Conservation (phyloP, 37 sponge, comb jelly and placozoan species). For the Chondrosia reniformis region DNA sequence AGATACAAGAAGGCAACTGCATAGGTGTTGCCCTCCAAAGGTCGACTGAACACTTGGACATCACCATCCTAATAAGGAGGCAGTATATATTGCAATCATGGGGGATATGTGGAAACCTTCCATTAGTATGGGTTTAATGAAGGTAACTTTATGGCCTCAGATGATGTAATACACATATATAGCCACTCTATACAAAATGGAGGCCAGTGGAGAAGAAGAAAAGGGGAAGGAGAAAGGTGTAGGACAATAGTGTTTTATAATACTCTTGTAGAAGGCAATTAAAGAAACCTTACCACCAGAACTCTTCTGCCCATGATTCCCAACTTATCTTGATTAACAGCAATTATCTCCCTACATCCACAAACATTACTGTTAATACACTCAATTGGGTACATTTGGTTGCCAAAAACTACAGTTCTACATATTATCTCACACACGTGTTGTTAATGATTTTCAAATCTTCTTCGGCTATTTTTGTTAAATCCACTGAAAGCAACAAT, state of each 20-base stretch:
- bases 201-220: too few relatives aligned
- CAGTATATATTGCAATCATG: not conserved
- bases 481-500: conserved; percentile 82
- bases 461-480: conserved; percentile 50
- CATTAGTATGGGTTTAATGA: too few relatives aligned
- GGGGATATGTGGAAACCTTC: not conserved
- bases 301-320: conserved; percentile 72
- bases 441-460: conserved; percentile 68
- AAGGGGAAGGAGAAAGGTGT: too few relatives aligned
- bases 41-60: conserved; percentile 31
- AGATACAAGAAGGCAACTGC: conserved; percentile 64
- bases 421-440: conserved; percentile 57
- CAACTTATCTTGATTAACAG: conserved; percentile 78
- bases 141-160: too few relatives aligned
- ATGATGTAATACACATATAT: too few relatives aligned
- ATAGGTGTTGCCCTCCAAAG: conserved; percentile 20
- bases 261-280: too few relatives aligned
- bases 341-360: conserved; percentile 86
- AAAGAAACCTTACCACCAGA: conserved; percentile 1
- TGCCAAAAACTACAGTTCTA: too few relatives aligned
- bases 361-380: too few relatives aligned
- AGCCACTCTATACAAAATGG: too few relatives aligned
- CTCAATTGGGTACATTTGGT: too few relatives aligned
- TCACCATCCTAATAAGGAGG: not conserved
- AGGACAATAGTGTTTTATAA: too few relatives aligned